Evolutionary conservation across 2,888 invertebrate species (phyloP).

Genomic region (Pyrgus malvae): DNA sequence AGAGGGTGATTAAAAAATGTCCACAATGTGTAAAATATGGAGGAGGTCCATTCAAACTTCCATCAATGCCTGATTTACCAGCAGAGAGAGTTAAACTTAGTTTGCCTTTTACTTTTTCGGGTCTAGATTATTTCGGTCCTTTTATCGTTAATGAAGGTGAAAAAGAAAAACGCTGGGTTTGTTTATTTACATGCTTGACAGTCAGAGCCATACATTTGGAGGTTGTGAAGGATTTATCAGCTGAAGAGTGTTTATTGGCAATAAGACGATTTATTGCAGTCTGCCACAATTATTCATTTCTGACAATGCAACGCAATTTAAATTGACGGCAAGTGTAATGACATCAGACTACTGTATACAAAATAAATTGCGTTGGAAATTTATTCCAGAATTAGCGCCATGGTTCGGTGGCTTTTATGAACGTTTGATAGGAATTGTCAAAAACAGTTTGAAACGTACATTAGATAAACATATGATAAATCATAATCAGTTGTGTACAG

Average conservation of each 20-base stretch:
- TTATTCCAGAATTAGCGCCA: background rate
- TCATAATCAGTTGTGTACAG: background rate
- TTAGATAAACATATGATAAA: background rate
- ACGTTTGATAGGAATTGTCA: background rate
- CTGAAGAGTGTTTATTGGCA: conserved; percentile 33
- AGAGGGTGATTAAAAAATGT: background rate
- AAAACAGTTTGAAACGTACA: background rate
- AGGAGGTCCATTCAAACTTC: conserved; percentile 37
- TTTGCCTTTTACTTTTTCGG: conserved; percentile 29
- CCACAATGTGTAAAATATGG: conserved; percentile 34
- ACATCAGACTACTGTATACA: background rate
- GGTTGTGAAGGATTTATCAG: conserved; percentile 34
- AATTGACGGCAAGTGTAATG: background rate
- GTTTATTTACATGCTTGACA: conserved; percentile 33
- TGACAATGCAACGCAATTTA: background rate
- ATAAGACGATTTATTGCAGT: background rate
- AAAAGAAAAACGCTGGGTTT: conserved; percentile 31
- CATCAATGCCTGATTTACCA: conserved; percentile 34
- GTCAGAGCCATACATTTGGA: conserved; percentile 38
- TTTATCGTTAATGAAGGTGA: background rate
- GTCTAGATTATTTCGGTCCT: background rate
- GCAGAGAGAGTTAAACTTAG: conserved; percentile 33
- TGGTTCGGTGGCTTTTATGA: background rate
- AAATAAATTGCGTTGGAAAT: background rate
- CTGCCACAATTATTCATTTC: background rate